Base-by-base conservation (phyloP, 2,797 vertebrate species). In the Pygocentrus nattereri region DNA sequence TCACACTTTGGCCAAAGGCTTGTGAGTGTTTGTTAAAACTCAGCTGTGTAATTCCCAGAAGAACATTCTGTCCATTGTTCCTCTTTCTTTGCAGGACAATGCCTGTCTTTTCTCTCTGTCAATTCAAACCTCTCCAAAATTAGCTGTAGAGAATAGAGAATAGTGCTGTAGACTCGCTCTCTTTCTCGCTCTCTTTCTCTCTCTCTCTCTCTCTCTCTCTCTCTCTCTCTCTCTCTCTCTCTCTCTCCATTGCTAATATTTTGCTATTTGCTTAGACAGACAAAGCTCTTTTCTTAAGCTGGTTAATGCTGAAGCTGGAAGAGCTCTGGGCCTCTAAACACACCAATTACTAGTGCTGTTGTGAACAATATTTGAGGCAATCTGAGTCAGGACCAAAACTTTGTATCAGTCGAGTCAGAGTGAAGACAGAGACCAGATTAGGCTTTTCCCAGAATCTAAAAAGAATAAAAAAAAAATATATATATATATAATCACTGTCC, bases 1-100 rank as follows among this genome's bases (percentile, higher is more conserved):
- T 18, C 41, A n/a, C 18, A 65, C 27, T 6, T 27, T 23, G 49
- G 47, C 47, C 41, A 52, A 65, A 27, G 64, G 52, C 25, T 31
- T 49, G 74, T 76, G 74, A 27, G 73, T 13, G 19, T 50, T 31
- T 49, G 58, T 52, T 31, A n/a, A 49, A 15, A 12, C 74, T 76
- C 38, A 30, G n/a, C 47, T 50, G 69, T 19, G 7, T 50, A 41
- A 30, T 71, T 49, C 67, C 49, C n/a, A 7, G 2, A 41, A 67
- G 19, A 38, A 38, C 64, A 69, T 47, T 47, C 65, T 47, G 38
- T 69, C 67, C 0, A 47, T 69, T 49, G 11, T 47, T n/a, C 38
- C 31, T n/a, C 64, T 65, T 19, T 34, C 15, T 38, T 7, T 67
- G 31, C 3, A 34, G 18, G 62, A 65, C 62, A 65, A 41, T 21